Conservation (phyloP, 2,113 vertebrate species). For the Pseudopipra pipra region DNA sequence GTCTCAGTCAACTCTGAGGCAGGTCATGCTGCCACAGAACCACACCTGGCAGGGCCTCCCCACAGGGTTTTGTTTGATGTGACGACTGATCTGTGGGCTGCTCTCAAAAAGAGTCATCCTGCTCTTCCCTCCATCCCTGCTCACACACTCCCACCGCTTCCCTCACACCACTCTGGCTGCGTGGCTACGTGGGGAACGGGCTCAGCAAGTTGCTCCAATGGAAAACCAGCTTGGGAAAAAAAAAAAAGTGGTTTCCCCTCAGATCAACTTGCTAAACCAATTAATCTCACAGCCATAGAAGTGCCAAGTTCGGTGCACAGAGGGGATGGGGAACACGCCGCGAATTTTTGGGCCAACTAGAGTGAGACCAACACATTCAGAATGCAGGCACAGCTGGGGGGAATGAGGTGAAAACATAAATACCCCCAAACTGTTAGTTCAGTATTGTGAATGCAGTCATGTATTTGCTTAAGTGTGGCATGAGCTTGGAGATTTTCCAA, state of each 20-base stretch:
- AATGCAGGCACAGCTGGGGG: too few species aligned
- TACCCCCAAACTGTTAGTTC: background rate
- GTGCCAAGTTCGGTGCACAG: background rate
- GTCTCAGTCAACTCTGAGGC: background rate
- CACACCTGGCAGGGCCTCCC: background rate
- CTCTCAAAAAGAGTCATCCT: background rate
- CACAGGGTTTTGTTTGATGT: background rate
- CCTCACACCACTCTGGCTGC: background rate
- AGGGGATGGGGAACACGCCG: background rate
- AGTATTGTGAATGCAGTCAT: background rate
- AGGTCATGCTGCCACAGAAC: background rate
- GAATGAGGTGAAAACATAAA: background rate
- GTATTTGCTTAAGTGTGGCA: background rate
- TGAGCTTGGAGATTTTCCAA: background rate
- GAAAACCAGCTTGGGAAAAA: background rate
- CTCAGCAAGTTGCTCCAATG: background rate
- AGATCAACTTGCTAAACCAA: background rate
- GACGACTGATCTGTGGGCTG: background rate
- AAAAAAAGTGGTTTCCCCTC: background rate
- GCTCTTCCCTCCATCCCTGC: slow-evolving; percentile 6
- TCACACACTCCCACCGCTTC: background rate
- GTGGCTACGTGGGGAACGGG: accelerated
- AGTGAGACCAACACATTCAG: background rate
- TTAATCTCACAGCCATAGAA: background rate
- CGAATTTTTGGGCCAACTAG: background rate